phyloP scores from a whole-genome alignment of 92 coral and sea anemone genomes.

The Pocillopora grandis region DNA sequence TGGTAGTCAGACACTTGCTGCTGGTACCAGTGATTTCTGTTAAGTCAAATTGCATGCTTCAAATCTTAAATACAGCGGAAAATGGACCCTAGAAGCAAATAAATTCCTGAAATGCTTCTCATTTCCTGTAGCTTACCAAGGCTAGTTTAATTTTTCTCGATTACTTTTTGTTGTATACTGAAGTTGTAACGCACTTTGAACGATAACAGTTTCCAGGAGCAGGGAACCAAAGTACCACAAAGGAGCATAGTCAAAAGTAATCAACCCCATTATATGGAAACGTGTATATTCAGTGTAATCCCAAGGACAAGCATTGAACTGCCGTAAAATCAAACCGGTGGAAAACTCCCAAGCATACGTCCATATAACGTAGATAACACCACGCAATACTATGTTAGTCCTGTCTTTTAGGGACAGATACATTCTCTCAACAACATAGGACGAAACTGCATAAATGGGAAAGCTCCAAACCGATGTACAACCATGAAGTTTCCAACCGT shows the following conservation, averaged over 20 bases:
- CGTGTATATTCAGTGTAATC: slow-evolving; percentile 88
- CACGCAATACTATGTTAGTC: slow-evolving; percentile 76
- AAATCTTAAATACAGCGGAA: too few relatives aligned
- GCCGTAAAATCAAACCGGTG: slow-evolving; percentile 82
- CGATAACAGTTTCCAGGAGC: slow-evolving; percentile 78
- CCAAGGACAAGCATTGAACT: slow-evolving; percentile 98
- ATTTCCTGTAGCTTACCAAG: background rate
- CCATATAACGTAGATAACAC: slow-evolving; percentile 84
- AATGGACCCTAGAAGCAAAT: too few relatives aligned
- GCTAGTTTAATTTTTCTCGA: slow-evolving; percentile 6
- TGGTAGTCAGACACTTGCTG: too few relatives aligned
- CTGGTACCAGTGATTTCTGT: too few relatives aligned
- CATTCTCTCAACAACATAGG: slow-evolving; percentile 78
- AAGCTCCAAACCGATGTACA: slow-evolving; percentile 97
- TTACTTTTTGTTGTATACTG: slow-evolving; percentile 54
- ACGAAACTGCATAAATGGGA: slow-evolving; percentile 88
- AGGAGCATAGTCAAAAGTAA: slow-evolving; percentile 96
- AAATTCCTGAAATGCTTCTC: background rate
- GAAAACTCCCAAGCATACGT: slow-evolving; percentile 90
- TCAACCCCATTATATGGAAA: slow-evolving; percentile 84
- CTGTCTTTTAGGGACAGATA: slow-evolving; percentile 70
- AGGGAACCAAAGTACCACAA: slow-evolving; percentile 88
- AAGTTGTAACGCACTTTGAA: slow-evolving; percentile 85
- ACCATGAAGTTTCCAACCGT: slow-evolving; percentile 98
- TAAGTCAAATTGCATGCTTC: too few relatives aligned